A percentile compares a stretch with the other conserved stretches of the same genome.
phyloP scores from a whole-genome alignment of 2,797 vertebrate species.

The Scyliorhinus canicula region DNA sequence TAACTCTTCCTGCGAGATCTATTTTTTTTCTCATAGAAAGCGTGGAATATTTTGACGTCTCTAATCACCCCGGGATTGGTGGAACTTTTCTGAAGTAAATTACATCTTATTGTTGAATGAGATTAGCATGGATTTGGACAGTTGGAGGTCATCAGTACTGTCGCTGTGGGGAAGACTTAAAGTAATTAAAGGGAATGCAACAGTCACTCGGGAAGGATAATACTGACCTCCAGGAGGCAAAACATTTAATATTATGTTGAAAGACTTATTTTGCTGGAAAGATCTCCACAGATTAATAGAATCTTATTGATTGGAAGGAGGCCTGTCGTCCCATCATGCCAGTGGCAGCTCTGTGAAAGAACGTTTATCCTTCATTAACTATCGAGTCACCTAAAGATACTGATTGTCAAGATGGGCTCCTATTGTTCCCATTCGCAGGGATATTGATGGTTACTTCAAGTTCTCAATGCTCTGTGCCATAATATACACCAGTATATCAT shows the following conservation, averaged over 20 bases:
- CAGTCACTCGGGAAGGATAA: neutral
- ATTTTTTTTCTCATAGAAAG: neutral
- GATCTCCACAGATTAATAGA: neutral
- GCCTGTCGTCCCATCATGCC: neutral
- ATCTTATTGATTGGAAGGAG: neutral
- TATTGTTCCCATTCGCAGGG: neutral
- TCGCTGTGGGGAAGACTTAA: neutral
- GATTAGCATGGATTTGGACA: neutral
- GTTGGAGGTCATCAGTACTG: neutral
- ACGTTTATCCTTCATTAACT: neutral
- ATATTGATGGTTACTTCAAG: neutral
- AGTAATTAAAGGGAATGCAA: neutral
- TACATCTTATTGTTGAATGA: neutral
- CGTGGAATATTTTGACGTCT: neutral
- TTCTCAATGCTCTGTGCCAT: neutral
- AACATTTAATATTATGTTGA: neutral
- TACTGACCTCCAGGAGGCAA: neutral
- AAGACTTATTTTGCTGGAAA: neutral
- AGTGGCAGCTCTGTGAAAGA: neutral
- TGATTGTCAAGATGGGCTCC: neutral
- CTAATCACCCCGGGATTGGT: neutral
- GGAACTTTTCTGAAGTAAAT: neutral
- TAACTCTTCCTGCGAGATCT: neutral
- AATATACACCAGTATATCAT: no score
- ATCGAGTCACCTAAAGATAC: neutral